phyloP scores from a whole-genome alignment of 2,797 vertebrate species.

The Melanotaenia maccullochi region DNA sequence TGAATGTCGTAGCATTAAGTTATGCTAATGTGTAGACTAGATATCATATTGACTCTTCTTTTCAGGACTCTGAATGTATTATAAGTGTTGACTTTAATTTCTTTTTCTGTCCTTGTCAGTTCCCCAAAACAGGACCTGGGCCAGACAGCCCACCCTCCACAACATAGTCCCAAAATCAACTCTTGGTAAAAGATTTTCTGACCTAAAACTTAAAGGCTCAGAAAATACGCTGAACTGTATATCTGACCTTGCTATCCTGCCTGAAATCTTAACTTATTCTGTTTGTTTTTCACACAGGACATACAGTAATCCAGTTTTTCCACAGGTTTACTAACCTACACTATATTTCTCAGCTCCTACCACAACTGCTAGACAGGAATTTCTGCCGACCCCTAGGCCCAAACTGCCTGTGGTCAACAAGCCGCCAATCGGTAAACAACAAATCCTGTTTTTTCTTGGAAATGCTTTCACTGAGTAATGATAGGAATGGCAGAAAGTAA shows the following conservation, averaged over 20 bases:
- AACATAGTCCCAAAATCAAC: constrained; percentile 68
- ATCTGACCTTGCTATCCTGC: constrained; percentile 26
- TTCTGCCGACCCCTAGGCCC: constrained; percentile 66
- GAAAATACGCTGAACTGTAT: constrained; percentile 34
- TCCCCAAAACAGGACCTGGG: constrained; percentile 70
- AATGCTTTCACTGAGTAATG: constrained; percentile 48
- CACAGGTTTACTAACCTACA: constrained; percentile 61
- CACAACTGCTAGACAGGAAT: constrained; percentile 70
- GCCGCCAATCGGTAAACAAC: constrained; percentile 77
- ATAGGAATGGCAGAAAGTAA: constrained; percentile 31
- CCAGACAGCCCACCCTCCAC: constrained; percentile 45
- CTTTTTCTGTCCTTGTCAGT: constrained; percentile 69
- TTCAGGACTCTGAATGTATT: constrained; percentile 38
- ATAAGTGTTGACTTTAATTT: constrained; percentile 48
- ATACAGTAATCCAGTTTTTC: constrained; percentile 21
- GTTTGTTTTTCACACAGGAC: constrained; percentile 14
- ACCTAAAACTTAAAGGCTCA: constrained; percentile 50
- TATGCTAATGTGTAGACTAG: background rate
- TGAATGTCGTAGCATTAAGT: background rate
- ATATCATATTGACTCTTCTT: constrained; percentile 19
- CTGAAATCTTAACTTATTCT: constrained; percentile 12
- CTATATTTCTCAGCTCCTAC: constrained; percentile 78
- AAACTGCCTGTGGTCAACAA: constrained; percentile 65
- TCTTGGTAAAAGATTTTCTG: constrained; percentile 76
- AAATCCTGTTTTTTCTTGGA: constrained; percentile 48